Base-by-base conservation (phyloP, 2,797 vertebrate species). In the Apodemus agrarius region DNA sequence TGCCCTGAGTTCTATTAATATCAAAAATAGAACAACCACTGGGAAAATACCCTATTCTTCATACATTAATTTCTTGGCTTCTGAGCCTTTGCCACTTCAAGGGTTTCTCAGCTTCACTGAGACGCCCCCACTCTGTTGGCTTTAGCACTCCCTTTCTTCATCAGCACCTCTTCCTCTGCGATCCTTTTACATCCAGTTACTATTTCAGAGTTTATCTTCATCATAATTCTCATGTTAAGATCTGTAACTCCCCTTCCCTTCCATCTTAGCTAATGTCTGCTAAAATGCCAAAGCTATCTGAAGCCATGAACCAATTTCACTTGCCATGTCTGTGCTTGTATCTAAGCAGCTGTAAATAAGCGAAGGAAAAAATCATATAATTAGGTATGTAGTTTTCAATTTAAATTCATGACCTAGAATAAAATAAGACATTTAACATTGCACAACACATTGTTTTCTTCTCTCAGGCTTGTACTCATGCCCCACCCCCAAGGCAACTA, bases 391-490 rank as follows among this genome's bases (percentile, higher is more conserved):
- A 95, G 61, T 67, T 87, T 95, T 83, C 92, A 72, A 79, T 59
- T 87, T 87, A 96, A 76, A 91, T 61, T 80, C 52, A 94, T 49
- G 12, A 46, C 46, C 76, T 76, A 76, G 54, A 93, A 82, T 95
- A 43, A 91, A 94, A 93, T 0, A 90, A 90, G 80, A 54, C 26
- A 65, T 52, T 84, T 65, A 91, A 87, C 57, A 75, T 2, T 83
- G 82, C 72, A 96, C 82, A 92, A 72, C 34, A 90, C 21, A 78
- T 11, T 76, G 24, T 49, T 79, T 81, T 94, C 26, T n/a, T 96
- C 9, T 69, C 65, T 7, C 34, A 69, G 85, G 22, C 78, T 31
- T 88, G 49, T 5, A 40, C 6, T 1, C 10, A 13, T 1, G 19
- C 12, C 11, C 1, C 31, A 22, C 17, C 14, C 46, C 76, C 11